Conservation (phyloP, 2,113 vertebrate genomes). For the Mobula birostris region DNA sequence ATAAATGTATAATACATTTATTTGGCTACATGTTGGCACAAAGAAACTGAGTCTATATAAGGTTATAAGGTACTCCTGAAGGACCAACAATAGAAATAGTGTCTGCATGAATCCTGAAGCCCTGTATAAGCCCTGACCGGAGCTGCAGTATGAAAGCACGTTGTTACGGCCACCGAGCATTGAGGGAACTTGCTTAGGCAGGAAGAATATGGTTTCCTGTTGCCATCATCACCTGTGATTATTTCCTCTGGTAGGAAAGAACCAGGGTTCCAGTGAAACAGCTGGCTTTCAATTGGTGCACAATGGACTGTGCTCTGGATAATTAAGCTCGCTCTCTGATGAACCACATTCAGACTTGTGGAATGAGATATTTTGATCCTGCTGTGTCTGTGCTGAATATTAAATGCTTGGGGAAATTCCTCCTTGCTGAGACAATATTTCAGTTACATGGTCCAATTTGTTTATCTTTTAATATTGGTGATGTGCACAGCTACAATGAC, state of each 20-base stretch:
- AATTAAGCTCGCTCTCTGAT: background rate
- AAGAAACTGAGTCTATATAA: background rate
- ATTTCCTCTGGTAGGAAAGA: constrained; percentile 31
- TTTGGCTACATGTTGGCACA: background rate
- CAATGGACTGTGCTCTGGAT: constrained; percentile 32
- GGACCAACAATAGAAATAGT: constrained; percentile 4
- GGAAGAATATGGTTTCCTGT: constrained; percentile 36
- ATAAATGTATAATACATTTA: background rate
- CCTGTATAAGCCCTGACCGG: background rate
- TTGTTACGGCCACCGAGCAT: constrained; percentile 25
- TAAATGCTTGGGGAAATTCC: background rate
- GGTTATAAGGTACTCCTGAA: background rate
- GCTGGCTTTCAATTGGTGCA: constrained; percentile 33
- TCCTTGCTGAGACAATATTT: background rate
- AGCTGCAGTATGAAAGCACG: background rate
- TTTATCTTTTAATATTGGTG: background rate
- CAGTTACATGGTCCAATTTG: background rate
- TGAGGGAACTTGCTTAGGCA: background rate
- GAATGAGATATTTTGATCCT: constrained; percentile 16
- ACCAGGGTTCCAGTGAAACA: constrained; percentile 29
- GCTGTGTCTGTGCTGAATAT: constrained; percentile 15
- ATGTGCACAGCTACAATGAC: background rate
- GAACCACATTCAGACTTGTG: background rate
- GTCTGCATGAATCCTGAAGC: background rate
- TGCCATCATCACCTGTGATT: constrained; percentile 37